Percentiles rank a stretch among this genome's conserved stretches.
phyloP scores from a whole-genome alignment of 2,113 vertebrate species.

The Larimichthys crocea region DNA sequence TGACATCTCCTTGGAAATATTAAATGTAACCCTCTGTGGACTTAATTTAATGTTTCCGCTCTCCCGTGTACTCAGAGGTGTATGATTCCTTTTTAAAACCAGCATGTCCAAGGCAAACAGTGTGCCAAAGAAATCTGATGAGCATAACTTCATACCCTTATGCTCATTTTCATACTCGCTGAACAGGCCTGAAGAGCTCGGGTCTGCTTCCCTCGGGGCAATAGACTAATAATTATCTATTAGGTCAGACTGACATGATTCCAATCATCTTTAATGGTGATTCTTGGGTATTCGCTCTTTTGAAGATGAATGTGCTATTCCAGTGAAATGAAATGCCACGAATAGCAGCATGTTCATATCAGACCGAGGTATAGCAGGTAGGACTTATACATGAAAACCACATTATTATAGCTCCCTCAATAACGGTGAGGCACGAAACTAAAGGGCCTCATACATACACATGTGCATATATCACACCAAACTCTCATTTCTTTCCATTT shows the following conservation, averaged over 20 bases:
- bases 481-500: background rate
- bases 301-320: slow-evolving; percentile 58
- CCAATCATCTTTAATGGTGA: slow-evolving; percentile 66
- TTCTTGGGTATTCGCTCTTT: slow-evolving; percentile 51
- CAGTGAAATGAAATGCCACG: slow-evolving; percentile 40
- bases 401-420: slow-evolving; percentile 35
- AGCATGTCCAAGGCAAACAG: slow-evolving; percentile 1
- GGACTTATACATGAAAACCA: background rate
- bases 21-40: background rate
- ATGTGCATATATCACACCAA: background rate
- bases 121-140: slow-evolving; percentile 44
- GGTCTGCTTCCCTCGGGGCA: slow-evolving; percentile 47
- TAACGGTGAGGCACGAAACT: slow-evolving; percentile 26
- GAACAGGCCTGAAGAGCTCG: slow-evolving; percentile 42
- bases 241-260: slow-evolving; percentile 65
- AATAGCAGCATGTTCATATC: slow-evolving; percentile 46
- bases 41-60: slow-evolving; percentile 25
- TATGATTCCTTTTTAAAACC: slow-evolving; percentile 13
- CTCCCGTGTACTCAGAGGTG: slow-evolving; percentile 14
- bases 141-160: slow-evolving; percentile 43
- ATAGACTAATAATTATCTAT: slow-evolving; percentile 67
- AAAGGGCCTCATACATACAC: slow-evolving; percentile 4
- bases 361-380: background rate
- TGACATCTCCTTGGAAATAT: slow-evolving; percentile 14
- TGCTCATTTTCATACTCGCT: slow-evolving; percentile 48